Conservation (phyloP, 2,888 invertebrate species). For the Plagodis dolabraria region DNA sequence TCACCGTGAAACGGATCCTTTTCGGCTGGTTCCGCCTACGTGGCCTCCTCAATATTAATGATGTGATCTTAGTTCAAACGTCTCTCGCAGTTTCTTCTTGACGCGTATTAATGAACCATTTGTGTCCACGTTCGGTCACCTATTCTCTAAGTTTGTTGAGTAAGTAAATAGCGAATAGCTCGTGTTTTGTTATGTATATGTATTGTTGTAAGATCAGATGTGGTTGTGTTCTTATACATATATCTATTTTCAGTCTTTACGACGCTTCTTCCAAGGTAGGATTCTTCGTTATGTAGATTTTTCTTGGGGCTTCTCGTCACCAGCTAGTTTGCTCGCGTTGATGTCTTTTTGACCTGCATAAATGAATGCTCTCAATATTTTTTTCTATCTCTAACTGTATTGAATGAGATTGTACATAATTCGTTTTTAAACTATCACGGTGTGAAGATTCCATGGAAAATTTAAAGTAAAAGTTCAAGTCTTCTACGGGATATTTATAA, state of each 20-base stretch:
- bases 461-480: too few species aligned
- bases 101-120: slow-evolving; percentile 80
- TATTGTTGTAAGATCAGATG: background rate
- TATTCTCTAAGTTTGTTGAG: slow-evolving; percentile 46
- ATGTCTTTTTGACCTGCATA: slow-evolving; percentile 16
- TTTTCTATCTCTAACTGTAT: too few species aligned
- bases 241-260: too few species aligned
- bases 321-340: slow-evolving; percentile 10
- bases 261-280: too few species aligned
- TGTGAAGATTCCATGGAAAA: too few species aligned
- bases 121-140: slow-evolving; percentile 70
- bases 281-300: too few species aligned
- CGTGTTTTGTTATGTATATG: background rate
- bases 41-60: slow-evolving; percentile 81
- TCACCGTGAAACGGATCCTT: slow-evolving; percentile 75
- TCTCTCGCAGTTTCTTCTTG: slow-evolving; percentile 70
- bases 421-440: too few species aligned
- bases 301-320: too few species aligned
- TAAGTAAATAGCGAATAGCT: slow-evolving; percentile 43
- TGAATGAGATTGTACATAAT: too few species aligned
- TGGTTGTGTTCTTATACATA: too few species aligned
- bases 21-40: slow-evolving; percentile 71
- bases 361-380: too few species aligned
- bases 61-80: slow-evolving; percentile 81
- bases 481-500: too few species aligned